Evolutionary conservation across 2,797 vertebrate species (phyloP).

Genomic region (Eurystomus glaucurus): DNA sequence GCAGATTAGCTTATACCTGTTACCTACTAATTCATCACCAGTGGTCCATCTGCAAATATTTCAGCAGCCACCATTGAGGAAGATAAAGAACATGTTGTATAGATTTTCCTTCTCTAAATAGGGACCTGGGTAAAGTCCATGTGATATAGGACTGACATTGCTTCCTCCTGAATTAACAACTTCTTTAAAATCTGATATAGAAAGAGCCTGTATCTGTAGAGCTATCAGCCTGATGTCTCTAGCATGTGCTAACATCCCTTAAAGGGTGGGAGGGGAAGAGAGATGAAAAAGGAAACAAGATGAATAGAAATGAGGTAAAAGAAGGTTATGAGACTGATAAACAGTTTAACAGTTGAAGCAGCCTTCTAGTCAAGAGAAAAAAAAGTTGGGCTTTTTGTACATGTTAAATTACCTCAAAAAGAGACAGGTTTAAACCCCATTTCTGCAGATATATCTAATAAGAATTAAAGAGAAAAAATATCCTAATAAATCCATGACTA

Average conservation of each 20-base stretch:
- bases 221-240: constrained; percentile 3
- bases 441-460: constrained; percentile 37
- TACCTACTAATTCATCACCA: constrained; percentile 44
- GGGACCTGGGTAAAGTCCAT: not conserved
- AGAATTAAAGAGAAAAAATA: constrained; percentile 50
- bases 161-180: constrained; percentile 42
- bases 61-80: constrained; percentile 11
- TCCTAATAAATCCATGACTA: constrained; percentile 51
- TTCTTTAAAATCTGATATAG: constrained; percentile 18
- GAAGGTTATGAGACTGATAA: constrained; percentile 9
- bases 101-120: constrained; percentile 57
- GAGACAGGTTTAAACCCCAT: constrained; percentile 6
- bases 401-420: constrained; percentile 11
- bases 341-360: not conserved
- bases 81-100: constrained; percentile 44
- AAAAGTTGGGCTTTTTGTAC: not conserved
- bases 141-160: not conserved
- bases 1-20: not conserved
- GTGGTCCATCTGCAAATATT: constrained; percentile 30
- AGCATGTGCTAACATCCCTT: constrained; percentile 1
- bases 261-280: not conserved
- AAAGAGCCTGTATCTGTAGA: not conserved
- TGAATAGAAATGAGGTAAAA: constrained; percentile 21
- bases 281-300: not conserved
- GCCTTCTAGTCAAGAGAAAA: not conserved